Conservation (phyloP, 2,113 vertebrate genomes). For the Lucifuga dentata region DNA sequence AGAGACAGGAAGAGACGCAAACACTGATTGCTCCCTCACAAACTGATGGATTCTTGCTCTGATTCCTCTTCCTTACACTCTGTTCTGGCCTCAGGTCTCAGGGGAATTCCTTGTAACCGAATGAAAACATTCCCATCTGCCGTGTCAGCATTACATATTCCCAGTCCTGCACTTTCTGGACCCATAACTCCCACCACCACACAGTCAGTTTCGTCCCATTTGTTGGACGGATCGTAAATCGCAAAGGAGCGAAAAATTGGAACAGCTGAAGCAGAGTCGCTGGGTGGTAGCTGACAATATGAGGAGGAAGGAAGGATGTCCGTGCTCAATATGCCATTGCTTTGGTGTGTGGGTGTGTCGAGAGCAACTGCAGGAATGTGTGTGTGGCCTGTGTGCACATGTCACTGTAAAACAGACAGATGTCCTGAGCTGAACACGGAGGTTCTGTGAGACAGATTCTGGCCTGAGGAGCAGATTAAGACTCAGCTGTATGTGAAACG, state of each 20-base stretch:
- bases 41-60: constrained; percentile 33
- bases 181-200: constrained; percentile 57
- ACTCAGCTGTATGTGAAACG: constrained; percentile 30
- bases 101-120: constrained; percentile 65
- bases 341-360: constrained; percentile 44
- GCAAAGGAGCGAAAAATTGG: constrained; percentile 38
- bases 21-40: constrained; percentile 47
- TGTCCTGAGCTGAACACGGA: constrained; percentile 46
- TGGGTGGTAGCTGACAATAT: constrained; percentile 39
- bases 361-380: constrained; percentile 28
- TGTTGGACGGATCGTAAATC: constrained; percentile 43
- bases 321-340: constrained; percentile 34
- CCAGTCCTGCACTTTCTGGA: constrained; percentile 57
- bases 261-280: constrained; percentile 65
- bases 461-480: constrained; percentile 41
- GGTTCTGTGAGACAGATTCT: constrained; percentile 46
- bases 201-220: constrained; percentile 56
- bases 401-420: constrained; percentile 47
- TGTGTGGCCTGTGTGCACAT: constrained; percentile 19
- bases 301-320: constrained; percentile 51
- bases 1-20: constrained; percentile 27
- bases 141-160: constrained; percentile 56
- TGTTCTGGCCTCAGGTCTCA: constrained; percentile 46
- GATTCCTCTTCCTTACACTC: constrained; percentile 31
- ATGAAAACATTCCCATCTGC: constrained; percentile 77